Conservation (phyloP, 1,140 invertebrate species). For the Zaprionus kolodkinae region DNA sequence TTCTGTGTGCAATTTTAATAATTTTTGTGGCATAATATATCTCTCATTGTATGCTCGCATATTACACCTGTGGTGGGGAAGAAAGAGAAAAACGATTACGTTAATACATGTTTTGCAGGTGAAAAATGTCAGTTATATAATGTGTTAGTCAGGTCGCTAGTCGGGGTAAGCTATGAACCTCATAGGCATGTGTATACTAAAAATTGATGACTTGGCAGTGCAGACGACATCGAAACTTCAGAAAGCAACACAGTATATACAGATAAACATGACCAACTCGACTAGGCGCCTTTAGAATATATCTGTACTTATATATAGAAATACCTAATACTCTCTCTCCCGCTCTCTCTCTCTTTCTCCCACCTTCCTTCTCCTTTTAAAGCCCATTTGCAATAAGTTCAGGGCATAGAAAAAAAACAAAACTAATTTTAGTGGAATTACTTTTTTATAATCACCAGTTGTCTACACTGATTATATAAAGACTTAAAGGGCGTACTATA, state of each 20-base stretch:
- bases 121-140: neutral
- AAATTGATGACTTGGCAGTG: neutral
- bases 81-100: neutral
- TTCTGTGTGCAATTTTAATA: constrained; percentile 78
- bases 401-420: neutral
- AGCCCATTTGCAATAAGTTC: constrained; percentile 1
- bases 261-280: neutral
- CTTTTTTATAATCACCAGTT: neutral
- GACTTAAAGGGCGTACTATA: neutral
- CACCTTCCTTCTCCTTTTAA: neutral
- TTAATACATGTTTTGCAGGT: neutral
- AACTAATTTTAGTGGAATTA: too few species aligned
- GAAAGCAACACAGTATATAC: neutral
- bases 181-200: neutral
- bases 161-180: neutral
- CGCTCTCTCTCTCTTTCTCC: neutral
- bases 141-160: neutral
- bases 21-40: constrained; percentile 74
- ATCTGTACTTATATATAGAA: neutral
- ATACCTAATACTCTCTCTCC: neutral
- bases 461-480: neutral
- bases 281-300: neutral
- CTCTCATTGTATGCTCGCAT: constrained; percentile 69
- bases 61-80: constrained; percentile 66
- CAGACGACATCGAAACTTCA: neutral